Conservation (phyloP, 2,888 invertebrate species). For the Mechanitis messenoides region DNA sequence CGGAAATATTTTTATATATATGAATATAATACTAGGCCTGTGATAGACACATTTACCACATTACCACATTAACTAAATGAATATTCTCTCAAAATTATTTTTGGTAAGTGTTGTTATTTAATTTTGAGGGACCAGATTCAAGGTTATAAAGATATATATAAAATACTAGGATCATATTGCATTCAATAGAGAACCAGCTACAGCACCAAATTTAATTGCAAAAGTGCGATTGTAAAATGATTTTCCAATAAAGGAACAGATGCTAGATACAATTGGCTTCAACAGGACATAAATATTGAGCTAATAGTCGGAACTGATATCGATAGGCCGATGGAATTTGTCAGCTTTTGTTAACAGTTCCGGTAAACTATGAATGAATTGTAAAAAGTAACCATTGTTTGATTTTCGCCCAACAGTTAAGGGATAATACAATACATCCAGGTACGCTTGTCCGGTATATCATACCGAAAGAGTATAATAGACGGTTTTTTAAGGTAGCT, state of each 20-base stretch:
- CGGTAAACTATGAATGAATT: slow-evolving; percentile 54
- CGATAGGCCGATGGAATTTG: slow-evolving; percentile 63
- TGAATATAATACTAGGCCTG: neutral
- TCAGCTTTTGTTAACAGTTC: slow-evolving; percentile 67
- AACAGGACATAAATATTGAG: slow-evolving; percentile 68
- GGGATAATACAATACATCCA: slow-evolving; percentile 49
- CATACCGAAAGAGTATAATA: slow-evolving; percentile 26
- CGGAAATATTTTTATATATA: slow-evolving; percentile 1
- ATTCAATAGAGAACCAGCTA: neutral
- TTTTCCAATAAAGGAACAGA: slow-evolving; percentile 27
- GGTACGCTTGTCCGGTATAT: slow-evolving; percentile 52
- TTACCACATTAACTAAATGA: too few species aligned
- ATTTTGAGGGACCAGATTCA: too few species aligned
- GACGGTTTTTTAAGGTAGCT: too few species aligned
- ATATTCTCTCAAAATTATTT: too few species aligned
- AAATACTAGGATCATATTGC: too few species aligned
- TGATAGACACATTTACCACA: neutral
- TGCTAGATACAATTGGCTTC: slow-evolving; percentile 48
- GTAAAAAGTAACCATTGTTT: slow-evolving; percentile 45
- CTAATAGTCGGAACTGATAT: slow-evolving; percentile 71
- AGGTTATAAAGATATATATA: too few species aligned
- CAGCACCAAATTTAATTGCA: slow-evolving; percentile 17
- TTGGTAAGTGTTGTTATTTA: too few species aligned
- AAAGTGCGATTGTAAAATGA: slow-evolving; percentile 24
- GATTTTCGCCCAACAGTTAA: slow-evolving; percentile 42